phyloP scores from a whole-genome alignment of 2,888 invertebrate genomes.

The Phalera bucephala region DNA sequence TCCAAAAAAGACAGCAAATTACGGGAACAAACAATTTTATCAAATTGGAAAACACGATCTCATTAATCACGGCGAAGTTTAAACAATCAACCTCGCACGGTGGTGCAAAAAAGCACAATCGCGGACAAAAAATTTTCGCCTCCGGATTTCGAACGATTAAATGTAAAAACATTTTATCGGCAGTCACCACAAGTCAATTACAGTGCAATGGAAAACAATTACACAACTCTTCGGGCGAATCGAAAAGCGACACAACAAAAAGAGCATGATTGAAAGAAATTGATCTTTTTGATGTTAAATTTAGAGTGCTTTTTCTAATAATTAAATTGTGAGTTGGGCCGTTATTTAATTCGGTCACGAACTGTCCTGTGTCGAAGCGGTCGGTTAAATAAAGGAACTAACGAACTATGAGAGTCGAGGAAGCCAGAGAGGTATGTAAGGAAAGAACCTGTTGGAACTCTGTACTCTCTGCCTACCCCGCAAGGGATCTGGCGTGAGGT shows the following conservation, averaged over 20 bases:
- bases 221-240: constrained; percentile 50
- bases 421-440: no score
- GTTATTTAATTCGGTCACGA: no score
- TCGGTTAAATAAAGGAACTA: constrained; percentile 49
- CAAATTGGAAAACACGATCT: constrained; percentile 21
- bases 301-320: no score
- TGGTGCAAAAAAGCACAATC: constrained; percentile 16
- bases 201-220: constrained; percentile 72
- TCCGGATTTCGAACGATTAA: constrained; percentile 44
- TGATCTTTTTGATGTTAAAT: no score
- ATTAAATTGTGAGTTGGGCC: no score
- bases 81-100: constrained; percentile 34
- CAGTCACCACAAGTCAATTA: constrained; percentile 73
- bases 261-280: no score
- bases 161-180: constrained; percentile 62
- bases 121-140: constrained; percentile 33
- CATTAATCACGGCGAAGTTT: constrained; percentile 41
- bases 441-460: no score
- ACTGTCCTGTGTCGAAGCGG: constrained; percentile 49
- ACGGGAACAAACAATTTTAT: constrained; percentile 22
- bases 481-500: no score
- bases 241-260: not conserved
- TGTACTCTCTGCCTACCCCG: no score
- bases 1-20: constrained; percentile 12
- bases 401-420: constrained; percentile 18